Base-by-base conservation (phyloP, 2,888 invertebrate genomes). In the Zhuqinia jingwanae region DNA sequence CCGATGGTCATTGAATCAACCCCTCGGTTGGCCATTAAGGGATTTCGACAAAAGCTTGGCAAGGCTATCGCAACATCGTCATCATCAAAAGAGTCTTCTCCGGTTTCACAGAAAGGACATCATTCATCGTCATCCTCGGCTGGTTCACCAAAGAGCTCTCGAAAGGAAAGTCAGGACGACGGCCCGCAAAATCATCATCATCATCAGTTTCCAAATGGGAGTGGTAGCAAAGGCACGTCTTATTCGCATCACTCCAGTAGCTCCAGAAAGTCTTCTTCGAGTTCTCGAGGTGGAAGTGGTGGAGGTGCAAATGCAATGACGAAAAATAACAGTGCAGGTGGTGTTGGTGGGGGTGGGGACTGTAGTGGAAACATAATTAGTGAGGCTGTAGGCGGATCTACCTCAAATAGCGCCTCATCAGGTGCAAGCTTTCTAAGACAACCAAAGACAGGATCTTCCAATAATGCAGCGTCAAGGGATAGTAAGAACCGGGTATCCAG, bases 31-130 rank as follows among this genome's bases (percentile, higher is more conserved):
- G 89, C 88, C 86, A 88, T 89, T 89, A 88, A 91, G 89, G 90
- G 90, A 87, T 89, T 91, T 82, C 89, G 89, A 42, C 90, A 90
- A 84, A 89, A 89, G 79, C 84, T 90, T 13, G 90, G 90, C n/a
- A 90, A 90, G 84, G 90, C 90, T 13, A 90, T 90, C 25, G 87
- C 73, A 20, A 27, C 73, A n/a, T 25, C 73, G 8, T 8, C 3
- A 63, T 20, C 13, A 87, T 77, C 79, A 90, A 89, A 36, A 85
- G 89, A 89, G 13, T 86, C 88, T 20, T 88, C 82, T 56, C 70
- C 79, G 84, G 58, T 65, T 65, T 17, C 70, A 20, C 75, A 53
- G 22, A 63, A 60, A 79, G 53, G 75, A 82, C 53, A 50, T 85
- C 73, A 73, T 73, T 77, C 76, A 53, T 76, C 76, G 17, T 84